phyloP scores from a whole-genome alignment of 2,797 vertebrate genomes.

The Galagoides demidoff region DNA sequence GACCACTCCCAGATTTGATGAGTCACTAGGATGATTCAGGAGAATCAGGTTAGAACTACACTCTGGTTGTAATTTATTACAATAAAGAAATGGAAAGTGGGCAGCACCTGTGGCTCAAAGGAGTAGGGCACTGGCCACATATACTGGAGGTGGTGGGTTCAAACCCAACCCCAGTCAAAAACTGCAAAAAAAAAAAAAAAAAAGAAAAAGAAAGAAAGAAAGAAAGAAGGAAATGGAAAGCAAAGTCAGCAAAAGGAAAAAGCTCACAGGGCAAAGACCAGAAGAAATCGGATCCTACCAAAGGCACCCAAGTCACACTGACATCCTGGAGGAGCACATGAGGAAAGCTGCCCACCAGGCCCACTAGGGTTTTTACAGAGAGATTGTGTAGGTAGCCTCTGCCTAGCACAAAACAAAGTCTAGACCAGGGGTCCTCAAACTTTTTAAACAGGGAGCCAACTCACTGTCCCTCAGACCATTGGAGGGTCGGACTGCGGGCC shows the following conservation, averaged over 20 bases:
- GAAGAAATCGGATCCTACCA: background rate
- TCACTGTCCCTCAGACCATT: too few relatives aligned
- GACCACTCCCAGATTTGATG: background rate
- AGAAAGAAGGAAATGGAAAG: background rate
- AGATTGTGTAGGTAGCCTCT: background rate
- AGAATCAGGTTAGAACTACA: background rate
- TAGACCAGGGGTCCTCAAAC: too few relatives aligned
- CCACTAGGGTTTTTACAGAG: background rate
- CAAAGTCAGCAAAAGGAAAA: background rate
- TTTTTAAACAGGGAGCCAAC: too few relatives aligned
- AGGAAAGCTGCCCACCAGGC: background rate
- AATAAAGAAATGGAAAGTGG: background rate
- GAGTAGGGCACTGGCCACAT: too few relatives aligned
- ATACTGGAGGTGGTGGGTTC: too few relatives aligned
- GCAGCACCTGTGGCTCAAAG: too few relatives aligned
- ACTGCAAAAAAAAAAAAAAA: too few relatives aligned
- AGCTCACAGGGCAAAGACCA: background rate
- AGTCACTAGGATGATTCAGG: background rate
- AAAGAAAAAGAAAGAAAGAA: too few relatives aligned
- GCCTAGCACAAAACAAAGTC: background rate
- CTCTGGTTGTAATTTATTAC: background rate
- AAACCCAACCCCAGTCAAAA: too few relatives aligned
- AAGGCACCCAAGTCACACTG: background rate
- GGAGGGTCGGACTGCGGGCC: too few relatives aligned
- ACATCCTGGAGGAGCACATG: background rate